phyloP scores from a whole-genome alignment of 1,140 invertebrate genomes.

The Drosophila nigromelanica region DNA sequence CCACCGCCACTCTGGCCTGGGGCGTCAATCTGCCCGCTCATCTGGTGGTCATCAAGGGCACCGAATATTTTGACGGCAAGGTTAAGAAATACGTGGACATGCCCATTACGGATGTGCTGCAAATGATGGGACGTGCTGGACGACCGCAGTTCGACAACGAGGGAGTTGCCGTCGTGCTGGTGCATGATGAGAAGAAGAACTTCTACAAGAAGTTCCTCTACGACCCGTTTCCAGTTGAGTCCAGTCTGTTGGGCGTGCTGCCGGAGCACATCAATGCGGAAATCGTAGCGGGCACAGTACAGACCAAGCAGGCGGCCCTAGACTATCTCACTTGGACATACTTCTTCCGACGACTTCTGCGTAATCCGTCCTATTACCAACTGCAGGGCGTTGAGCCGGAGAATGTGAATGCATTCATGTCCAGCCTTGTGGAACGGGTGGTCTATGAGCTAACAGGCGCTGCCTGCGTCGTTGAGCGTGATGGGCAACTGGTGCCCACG shows the following conservation, averaged over 20 bases:
- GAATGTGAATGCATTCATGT: constrained; percentile 90
- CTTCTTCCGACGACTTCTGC: constrained; percentile 96
- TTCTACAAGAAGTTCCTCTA: constrained; percentile 99
- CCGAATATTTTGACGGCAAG: constrained; percentile 99
- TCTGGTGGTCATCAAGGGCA: constrained; percentile 90
- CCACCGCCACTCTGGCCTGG: constrained; percentile 99
- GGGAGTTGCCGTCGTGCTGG: constrained; percentile 97
- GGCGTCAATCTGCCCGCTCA: constrained; percentile 98
- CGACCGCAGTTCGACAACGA: constrained; percentile 97
- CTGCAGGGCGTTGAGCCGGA: constrained; percentile 90
- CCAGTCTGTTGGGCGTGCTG: constrained; percentile 94
- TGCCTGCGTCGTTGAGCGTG: constrained; percentile 91
- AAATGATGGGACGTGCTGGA: constrained; percentile 99
- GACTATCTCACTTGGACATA: constrained; percentile 99
- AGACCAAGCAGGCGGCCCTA: constrained; percentile 95
- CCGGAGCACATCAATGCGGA: constrained; percentile 99
- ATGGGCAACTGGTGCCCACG: constrained; percentile 89
- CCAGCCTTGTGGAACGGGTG: constrained; percentile 91
- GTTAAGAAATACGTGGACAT: constrained; percentile 98
- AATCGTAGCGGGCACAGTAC: constrained; percentile 96
- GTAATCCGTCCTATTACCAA: constrained; percentile 97
- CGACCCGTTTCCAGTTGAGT: constrained; percentile 99
- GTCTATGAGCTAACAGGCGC: constrained; percentile 89
- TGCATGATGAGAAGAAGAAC: constrained; percentile 99
- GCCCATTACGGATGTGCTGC: constrained; percentile 99